Percentiles rank a stretch among this genome's conserved stretches.
Conservation (phyloP, 2,113 vertebrate genomes). For the Camelus bactrianus region DNA sequence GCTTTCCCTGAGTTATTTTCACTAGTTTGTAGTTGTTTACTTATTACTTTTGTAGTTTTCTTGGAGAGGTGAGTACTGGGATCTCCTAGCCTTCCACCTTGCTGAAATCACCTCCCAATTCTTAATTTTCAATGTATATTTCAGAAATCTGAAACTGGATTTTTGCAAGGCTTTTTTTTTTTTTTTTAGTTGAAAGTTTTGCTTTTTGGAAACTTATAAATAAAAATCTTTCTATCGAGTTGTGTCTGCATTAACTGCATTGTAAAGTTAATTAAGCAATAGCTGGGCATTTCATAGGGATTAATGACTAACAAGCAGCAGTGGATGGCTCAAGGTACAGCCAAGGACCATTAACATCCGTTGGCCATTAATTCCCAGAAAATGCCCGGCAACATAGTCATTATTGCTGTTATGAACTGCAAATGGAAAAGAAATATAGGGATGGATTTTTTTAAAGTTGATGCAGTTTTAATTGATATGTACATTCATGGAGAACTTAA, state of each 20-base stretch:
- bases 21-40: background rate
- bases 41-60: background rate
- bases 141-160: slow-evolving; percentile 47
- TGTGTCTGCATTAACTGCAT: slow-evolving; percentile 69
- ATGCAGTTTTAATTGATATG: slow-evolving; percentile 66
- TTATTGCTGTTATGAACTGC: slow-evolving; percentile 81
- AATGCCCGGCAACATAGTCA: slow-evolving; percentile 77
- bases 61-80: background rate
- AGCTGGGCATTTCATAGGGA: slow-evolving; percentile 72
- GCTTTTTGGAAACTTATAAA: slow-evolving; percentile 18
- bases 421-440: slow-evolving; percentile 75
- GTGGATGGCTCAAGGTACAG: slow-evolving; percentile 76
- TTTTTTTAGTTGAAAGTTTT: slow-evolving; percentile 49
- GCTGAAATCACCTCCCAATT: background rate
- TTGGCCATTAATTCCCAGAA: slow-evolving; percentile 80
- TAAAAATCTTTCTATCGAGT: slow-evolving; percentile 74
- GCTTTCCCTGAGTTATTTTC: background rate
- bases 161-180: slow-evolving; percentile 67
- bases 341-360: slow-evolving; percentile 79
- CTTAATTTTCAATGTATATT: background rate
- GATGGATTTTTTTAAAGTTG: slow-evolving; percentile 65
- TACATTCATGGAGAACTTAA: slow-evolving; percentile 66
- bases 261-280: slow-evolving; percentile 78
- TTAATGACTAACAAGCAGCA: slow-evolving; percentile 78
- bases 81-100: background rate